Evolutionary conservation across 2,797 vertebrate species (phyloP).

Genomic region (Pteropus rufus): DNA sequence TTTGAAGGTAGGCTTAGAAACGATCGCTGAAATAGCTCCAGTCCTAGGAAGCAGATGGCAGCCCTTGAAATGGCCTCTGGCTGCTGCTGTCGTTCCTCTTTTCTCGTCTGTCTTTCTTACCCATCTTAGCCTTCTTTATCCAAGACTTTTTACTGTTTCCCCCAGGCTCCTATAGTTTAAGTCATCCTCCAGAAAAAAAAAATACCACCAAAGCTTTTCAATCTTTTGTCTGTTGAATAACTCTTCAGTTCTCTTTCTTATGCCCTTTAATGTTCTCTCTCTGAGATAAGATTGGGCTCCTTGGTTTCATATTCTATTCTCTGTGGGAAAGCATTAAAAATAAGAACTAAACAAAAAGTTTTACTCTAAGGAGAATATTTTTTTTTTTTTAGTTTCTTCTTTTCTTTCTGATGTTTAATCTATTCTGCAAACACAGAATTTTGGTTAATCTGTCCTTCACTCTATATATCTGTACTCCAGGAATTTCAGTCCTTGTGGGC

Average conservation of each 20-base stretch:
- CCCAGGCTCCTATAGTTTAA: constrained; percentile 56
- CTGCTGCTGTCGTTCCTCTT: neutral
- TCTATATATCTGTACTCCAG: neutral
- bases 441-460: constrained; percentile 42
- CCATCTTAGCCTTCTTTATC: constrained; percentile 18
- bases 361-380: constrained; percentile 40
- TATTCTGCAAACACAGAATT: constrained; percentile 56
- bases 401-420: constrained; percentile 59
- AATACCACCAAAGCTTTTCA: constrained; percentile 15
- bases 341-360: constrained; percentile 65
- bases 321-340: constrained; percentile 64
- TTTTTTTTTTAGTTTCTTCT: neutral
- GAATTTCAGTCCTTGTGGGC: constrained; percentile 25
- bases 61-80: neutral
- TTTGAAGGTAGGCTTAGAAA: constrained; percentile 29
- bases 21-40: neutral
- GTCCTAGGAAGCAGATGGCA: constrained; percentile 35
- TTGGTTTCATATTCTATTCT: constrained; percentile 55
- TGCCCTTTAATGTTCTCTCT: constrained; percentile 50
- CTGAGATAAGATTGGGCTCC: constrained; percentile 18
- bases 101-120: neutral
- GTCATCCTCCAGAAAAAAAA: neutral
- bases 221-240: constrained; percentile 36
- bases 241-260: constrained; percentile 46
- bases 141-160: constrained; percentile 36